Evolutionary conservation across 37 sponge, comb jelly and placozoan genomes (phyloP).

Genomic region (Spongilla lacustris): DNA sequence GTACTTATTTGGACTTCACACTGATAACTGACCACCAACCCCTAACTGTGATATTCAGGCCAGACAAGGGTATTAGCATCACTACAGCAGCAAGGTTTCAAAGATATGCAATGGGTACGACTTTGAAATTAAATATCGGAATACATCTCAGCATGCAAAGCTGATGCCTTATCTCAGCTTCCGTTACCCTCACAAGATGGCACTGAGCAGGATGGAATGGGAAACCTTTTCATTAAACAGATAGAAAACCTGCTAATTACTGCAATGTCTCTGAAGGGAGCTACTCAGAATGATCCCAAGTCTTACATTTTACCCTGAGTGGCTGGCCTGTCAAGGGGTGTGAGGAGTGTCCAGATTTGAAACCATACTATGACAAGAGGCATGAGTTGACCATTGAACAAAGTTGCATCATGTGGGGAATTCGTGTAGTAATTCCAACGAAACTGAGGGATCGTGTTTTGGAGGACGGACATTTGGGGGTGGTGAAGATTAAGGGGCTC

Average conservation of each 20-base stretch:
- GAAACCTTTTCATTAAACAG: background rate
- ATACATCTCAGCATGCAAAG: background rate
- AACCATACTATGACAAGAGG: background rate
- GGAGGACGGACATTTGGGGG: conserved; percentile 10
- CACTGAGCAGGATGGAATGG: background rate
- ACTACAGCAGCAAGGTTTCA: conserved; percentile 38
- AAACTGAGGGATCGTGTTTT: background rate
- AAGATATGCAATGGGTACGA: too few species aligned
- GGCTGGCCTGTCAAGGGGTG: background rate
- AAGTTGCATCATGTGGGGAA: conserved; percentile 55
- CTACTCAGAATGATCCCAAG: conserved; percentile 40
- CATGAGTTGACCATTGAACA: conserved; percentile 13
- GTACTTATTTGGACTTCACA: conserved; percentile 69
- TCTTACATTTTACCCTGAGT: conserved; percentile 22
- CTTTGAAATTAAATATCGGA: background rate
- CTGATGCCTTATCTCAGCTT: background rate
- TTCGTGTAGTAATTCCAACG: conserved; percentile 10
- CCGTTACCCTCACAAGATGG: background rate
- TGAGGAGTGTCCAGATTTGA: conserved; percentile 3
- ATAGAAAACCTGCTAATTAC: background rate
- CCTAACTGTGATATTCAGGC: conserved; percentile 43
- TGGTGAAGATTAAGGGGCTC: conserved; percentile 16
- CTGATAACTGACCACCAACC: conserved; percentile 63
- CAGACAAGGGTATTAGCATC: conserved; percentile 29
- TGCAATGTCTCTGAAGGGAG: background rate